Base-by-base conservation (phyloP, 2,888 invertebrate species). In the Coleophora deauratella region DNA sequence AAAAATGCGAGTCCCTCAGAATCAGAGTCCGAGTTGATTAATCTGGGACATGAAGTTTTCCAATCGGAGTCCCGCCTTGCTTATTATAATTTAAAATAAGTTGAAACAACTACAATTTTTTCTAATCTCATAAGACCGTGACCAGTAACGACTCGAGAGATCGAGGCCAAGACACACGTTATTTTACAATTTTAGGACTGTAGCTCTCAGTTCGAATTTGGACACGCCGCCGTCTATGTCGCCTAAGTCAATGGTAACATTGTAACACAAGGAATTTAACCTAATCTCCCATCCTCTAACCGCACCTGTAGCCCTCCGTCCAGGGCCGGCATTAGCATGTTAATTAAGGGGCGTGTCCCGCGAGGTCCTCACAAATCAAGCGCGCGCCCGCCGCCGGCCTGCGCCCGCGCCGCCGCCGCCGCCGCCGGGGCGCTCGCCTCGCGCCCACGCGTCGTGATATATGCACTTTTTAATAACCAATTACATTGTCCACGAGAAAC, bases 241-340 rank as follows among this genome's bases (percentile, higher is more conserved):
- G 1, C n/a, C n/a, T 32, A 11, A n/a, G 32, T n/a, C 43, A 32
- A 45, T 39, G 34, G 41, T 44, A 44, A 44, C 42, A 45, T 39
- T 34, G 41, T 44, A 44, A 44, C 42, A 49, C 50, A 51, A 50
- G 47, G 21, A 21, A 21, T 21, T 21, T 21, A 6, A 21, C 21
- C 21, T 21, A 21, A 21, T 21, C 21, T 6, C 21, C 3, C 6
- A 21, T 30, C 30, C 13, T 31, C 37, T 37, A 37, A 41, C 35
- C 28, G 36, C 21, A 33, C 33, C 39, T 30, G 21, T 21, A 21
- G 37, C 38, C 31, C 32, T n/a, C 21, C 7, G 3, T 64, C 68
- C 72, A 68, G 71, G 68, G 62, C 67, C 72, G 50, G 64, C 61
- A 82, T 84, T 81, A 81, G 72, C 78, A 82, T 82, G 77, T 76